Evolutionary conservation across 2,888 invertebrate species (phyloP), one percentile per base, ranked within the genome.

Genomic region (Conomelus anceps): DNA sequence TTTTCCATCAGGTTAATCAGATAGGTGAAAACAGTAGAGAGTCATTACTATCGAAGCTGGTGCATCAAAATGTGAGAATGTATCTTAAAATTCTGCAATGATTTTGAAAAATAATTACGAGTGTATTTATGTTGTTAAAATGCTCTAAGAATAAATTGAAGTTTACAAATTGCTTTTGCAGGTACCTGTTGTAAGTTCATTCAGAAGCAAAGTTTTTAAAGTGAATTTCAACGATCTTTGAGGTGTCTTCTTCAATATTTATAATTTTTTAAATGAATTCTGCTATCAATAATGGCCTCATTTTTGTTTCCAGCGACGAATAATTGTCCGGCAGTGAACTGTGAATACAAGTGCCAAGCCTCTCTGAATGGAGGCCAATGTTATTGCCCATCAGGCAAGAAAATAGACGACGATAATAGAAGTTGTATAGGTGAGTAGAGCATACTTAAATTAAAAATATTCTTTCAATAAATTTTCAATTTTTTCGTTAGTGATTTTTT

Each of bases 351-450:
- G 92, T 99, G 99, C 93, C 97, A 97, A 91, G 96, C 98, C 63
- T 98, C 98, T 0, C 95, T 98, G 9, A 95, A 95, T 7, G 99
- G 99, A 87, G 99, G 99, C 84, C 95, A 96, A 88, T 99, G 99
- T 93, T 96, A 96, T 90, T 99, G 99, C 94, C 96, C 96, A 0
- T 95, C 96, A 23, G 99, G 99, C 0, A 96, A 97, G 92, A 95
- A 96, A 92, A 95, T 99, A n/a, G 95, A 97, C 0, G 93, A 96
- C 6, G 97, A 98, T 93, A 97, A 98, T 92, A 95, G 96, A 91
- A 97, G 97, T 3, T 99, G 99, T 93, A 95, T 96, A 63, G 96
- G 96, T 95, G 92, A 92, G 93, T 90, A 63, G 22, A 22, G 26
- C 23, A 84, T 88, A 88, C 9, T 34, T 63, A 22, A 23, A 24